These are phyloP conservation scores for Drosophila triauraria DNA, from an alignment of 1,140 invertebrate genomes.

Conservation along the genomic window DNA sequence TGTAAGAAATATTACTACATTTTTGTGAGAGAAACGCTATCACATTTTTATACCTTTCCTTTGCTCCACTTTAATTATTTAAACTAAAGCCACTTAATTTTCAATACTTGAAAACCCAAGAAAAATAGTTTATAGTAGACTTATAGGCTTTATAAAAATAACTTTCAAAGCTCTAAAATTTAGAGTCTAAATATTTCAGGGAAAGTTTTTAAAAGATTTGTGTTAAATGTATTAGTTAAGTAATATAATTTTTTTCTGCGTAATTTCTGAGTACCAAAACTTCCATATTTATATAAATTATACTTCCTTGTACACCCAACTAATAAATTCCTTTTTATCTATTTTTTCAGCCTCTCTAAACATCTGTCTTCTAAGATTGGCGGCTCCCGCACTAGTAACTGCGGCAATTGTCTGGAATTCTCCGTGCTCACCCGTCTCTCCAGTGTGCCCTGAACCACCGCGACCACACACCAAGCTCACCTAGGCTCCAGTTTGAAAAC, in stretches of 20 bases:
- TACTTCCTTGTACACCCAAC: background rate
- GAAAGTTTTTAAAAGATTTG: background rate
- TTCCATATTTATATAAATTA: too few species aligned
- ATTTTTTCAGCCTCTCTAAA: slow-evolving; percentile 70
- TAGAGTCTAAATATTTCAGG: background rate
- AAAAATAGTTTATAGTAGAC: background rate
- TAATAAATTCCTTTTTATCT: background rate
- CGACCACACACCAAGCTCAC: background rate
- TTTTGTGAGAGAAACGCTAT: too few species aligned
- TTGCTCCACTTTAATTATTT: background rate
- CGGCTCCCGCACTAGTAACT: slow-evolving; percentile 80
- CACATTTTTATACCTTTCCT: background rate
- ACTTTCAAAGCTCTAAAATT: background rate
- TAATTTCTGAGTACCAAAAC: background rate
- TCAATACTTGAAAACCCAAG: background rate
- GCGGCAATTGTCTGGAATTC: slow-evolving; percentile 81
- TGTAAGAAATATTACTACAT: background rate
- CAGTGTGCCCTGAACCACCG: slow-evolving; percentile 75
- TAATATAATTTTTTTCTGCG: too few species aligned
- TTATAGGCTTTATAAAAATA: background rate
- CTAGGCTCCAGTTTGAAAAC: slow-evolving; percentile 9
- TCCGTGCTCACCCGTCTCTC: slow-evolving; percentile 75
- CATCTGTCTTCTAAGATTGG: slow-evolving; percentile 83
- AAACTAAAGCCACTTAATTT: background rate
- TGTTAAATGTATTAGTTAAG: background rate